phyloP scores from a whole-genome alignment of 2,888 invertebrate species.

The Drosophila ustulata region DNA sequence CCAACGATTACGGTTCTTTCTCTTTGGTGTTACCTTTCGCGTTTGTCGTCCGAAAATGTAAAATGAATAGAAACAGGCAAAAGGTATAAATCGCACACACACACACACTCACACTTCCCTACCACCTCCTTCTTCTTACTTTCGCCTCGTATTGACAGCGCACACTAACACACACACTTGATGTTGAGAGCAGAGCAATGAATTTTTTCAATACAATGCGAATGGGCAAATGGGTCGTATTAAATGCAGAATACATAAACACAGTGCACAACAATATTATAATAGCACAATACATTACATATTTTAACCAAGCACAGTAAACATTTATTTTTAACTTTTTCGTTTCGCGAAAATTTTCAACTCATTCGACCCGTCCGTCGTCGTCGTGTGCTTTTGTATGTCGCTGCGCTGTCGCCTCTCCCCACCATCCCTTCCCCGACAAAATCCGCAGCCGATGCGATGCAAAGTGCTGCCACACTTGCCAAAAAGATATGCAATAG shows the following conservation, averaged over 20 bases:
- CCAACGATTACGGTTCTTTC: slow-evolving; percentile 73
- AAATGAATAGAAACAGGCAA: slow-evolving; percentile 60
- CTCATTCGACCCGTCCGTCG: slow-evolving; percentile 69
- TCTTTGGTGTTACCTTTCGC: slow-evolving; percentile 66
- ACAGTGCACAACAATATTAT: slow-evolving; percentile 41
- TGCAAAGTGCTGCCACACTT: slow-evolving; percentile 57
- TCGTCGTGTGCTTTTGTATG: slow-evolving; percentile 70
- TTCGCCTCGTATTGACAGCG: slow-evolving; percentile 42
- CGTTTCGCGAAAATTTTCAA: slow-evolving; percentile 77
- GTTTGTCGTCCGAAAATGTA: slow-evolving; percentile 56
- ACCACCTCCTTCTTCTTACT: slow-evolving; percentile 20
- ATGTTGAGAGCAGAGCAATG: slow-evolving; percentile 35
- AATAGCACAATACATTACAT: slow-evolving; percentile 43
- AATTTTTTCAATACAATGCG: slow-evolving; percentile 66
- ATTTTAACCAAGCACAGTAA: slow-evolving; percentile 71
- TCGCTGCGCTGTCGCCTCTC: slow-evolving; percentile 34
- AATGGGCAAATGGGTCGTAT: slow-evolving; percentile 18
- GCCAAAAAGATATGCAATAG: slow-evolving; percentile 26
- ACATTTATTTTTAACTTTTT: slow-evolving; percentile 81
- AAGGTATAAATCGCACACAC: slow-evolving; percentile 50
- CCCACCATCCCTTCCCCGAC: slow-evolving; percentile 21
- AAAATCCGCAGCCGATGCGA: slow-evolving; percentile 19
- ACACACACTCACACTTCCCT: slow-evolving; percentile 24
- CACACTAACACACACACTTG: slow-evolving; percentile 55
- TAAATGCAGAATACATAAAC: slow-evolving; percentile 34